Base-by-base conservation (phyloP, 1,140 invertebrate species). In the Elysia chlorotica region DNA sequence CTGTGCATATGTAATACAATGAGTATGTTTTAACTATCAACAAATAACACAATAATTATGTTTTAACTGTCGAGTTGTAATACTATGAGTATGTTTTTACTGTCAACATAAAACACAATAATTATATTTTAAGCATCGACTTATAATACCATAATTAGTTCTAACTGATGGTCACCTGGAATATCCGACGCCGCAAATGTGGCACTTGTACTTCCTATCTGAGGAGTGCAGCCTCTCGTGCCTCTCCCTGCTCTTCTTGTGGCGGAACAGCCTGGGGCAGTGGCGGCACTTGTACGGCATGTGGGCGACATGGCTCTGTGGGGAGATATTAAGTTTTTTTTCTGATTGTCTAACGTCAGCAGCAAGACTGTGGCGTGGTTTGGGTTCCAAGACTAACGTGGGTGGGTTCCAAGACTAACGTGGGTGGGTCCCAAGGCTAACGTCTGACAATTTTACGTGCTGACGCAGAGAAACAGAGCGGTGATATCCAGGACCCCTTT, bases 181-280 rank as follows among this genome's bases (percentile, higher is more conserved):
- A 88, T 97, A 98, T 63, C 95, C 94, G 21, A 95, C 92, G 82
- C 95, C 93, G 86, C 96, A 98, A 83, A 95, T 93, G 1, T 91
- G 90, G 87, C 96, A 98, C 82, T 94, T 93, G 88, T 97, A 97
- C 88, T 96, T 95, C 85, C 94, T 92, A 87, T 97, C 95, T 2
- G 96, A 95, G 1, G 95, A 97, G 88, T 98, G 96, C 65, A 98
- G 89, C 86, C 98, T 98, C 77, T 96, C 92, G 86, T 98, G 96
- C 25, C 96, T 91, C 88, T 98, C 96, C 65, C 95, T 90, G 73
- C 94, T 96, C 21, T 96, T 90, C 86, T 98, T 97, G 89, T 98
- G 96, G 87, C 97, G 96, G 90, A 98, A 98, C 75, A 95, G 88
- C 77, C 95, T 91, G 2, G 94, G 94, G 86, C 96, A 98, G 84